Evolutionary conservation across 2,113 vertebrate genomes (phyloP).

Genomic region (Osmerus mordax): DNA sequence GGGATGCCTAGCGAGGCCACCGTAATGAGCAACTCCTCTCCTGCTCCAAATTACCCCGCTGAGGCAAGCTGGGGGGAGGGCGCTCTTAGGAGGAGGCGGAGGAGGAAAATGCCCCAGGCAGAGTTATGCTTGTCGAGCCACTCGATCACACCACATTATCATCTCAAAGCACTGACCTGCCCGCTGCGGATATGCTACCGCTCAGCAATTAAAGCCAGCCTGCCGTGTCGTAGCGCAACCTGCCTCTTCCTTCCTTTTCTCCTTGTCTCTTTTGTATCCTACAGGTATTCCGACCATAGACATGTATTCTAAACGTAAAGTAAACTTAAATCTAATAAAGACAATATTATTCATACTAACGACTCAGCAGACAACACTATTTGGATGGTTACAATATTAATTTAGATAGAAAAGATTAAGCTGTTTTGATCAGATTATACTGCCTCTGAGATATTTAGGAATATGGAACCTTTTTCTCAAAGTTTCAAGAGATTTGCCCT

Average conservation of each 20-base stretch:
- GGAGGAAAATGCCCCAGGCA: slow-evolving; percentile 36
- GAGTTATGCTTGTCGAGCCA: slow-evolving; percentile 59
- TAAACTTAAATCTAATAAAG: no score
- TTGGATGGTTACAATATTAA: no score
- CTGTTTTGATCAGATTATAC: no score
- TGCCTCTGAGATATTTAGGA: no score
- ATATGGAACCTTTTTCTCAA: no score
- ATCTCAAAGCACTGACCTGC: slow-evolving; percentile 41
- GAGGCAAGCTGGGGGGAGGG: slow-evolving; percentile 41
- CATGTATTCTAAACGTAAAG: no score
- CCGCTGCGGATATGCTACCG: slow-evolving; percentile 43
- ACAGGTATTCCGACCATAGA: no score
- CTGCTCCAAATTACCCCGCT: slow-evolving; percentile 50
- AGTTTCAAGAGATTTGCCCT: no score
- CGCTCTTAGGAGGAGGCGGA: slow-evolving; percentile 21
- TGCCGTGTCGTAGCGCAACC: not conserved
- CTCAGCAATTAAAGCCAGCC: slow-evolving; percentile 55
- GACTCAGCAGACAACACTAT: no score
- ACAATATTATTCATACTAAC: no score
- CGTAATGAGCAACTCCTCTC: slow-evolving; percentile 56
- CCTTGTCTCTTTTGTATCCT: no score
- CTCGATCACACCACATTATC: slow-evolving; percentile 64
- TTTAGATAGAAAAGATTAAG: no score
- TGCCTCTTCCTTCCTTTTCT: not conserved
- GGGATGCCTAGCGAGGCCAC: slow-evolving; percentile 43